Conservation (phyloP, 2,797 vertebrate genomes). For the Liparis tanakae region DNA sequence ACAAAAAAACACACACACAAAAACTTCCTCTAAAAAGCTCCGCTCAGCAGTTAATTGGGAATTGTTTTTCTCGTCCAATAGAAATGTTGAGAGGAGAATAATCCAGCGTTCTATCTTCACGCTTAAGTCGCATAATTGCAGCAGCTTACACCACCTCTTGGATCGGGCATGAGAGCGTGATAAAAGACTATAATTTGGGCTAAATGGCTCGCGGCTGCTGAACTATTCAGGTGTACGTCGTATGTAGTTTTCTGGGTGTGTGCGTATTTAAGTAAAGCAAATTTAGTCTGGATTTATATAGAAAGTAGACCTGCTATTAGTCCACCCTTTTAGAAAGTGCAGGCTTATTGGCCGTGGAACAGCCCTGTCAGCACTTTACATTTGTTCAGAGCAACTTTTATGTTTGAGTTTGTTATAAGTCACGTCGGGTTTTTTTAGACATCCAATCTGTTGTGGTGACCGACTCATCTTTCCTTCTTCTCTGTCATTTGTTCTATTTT, state of each 20-base stretch:
- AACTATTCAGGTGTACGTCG: slow-evolving; percentile 63
- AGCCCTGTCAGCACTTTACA: slow-evolving; percentile 61
- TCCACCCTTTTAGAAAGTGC: slow-evolving; percentile 54
- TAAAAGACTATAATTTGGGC: slow-evolving; percentile 77
- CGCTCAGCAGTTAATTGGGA: neutral
- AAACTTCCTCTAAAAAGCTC: neutral
- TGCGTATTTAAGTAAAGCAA: slow-evolving; percentile 70
- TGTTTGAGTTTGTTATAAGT: slow-evolving; percentile 34
- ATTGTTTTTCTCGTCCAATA: neutral
- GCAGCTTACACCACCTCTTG: slow-evolving; percentile 17
- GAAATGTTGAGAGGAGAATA: slow-evolving; percentile 8
- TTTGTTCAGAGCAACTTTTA: slow-evolving; percentile 31
- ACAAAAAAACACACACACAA: neutral
- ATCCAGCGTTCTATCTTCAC: slow-evolving; percentile 21
- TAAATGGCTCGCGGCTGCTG: slow-evolving; percentile 66
- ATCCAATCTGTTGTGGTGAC: slow-evolving; percentile 45
- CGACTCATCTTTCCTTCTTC: slow-evolving; percentile 55
- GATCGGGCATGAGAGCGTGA: slow-evolving; percentile 40
- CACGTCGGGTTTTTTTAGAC: slow-evolving; percentile 33
- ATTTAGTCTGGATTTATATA: slow-evolving; percentile 80
- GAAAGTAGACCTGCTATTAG: slow-evolving; percentile 80
- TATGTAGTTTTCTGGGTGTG: slow-evolving; percentile 72
- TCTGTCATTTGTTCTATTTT: slow-evolving; percentile 72
- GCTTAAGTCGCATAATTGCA: slow-evolving; percentile 31
- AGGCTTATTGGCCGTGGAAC: slow-evolving; percentile 53